A percentile compares a stretch with the other conserved stretches of the same genome.
Evolutionary conservation across 2,888 invertebrate species (phyloP).

Genomic region (Synergus laeviventris): DNA sequence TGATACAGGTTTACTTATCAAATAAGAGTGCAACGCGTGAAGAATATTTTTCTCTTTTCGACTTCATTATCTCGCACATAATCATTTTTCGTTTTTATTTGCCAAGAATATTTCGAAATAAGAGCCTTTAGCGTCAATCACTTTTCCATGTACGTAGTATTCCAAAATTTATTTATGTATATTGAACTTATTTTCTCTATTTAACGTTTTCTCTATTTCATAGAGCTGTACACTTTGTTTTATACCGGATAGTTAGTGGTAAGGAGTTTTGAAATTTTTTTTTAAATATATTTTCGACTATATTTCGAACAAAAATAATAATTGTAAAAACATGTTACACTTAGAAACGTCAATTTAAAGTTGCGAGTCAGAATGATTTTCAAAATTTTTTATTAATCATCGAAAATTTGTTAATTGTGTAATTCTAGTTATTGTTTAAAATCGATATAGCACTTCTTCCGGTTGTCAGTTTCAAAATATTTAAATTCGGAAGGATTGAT

Average conservation of each 20-base stretch:
- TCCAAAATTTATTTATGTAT: slow-evolving; percentile 9
- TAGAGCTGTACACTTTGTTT: slow-evolving; percentile 11
- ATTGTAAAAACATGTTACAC: neutral
- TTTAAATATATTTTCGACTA: neutral
- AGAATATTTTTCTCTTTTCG: slow-evolving; percentile 8
- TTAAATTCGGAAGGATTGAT: neutral
- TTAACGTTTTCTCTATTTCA: neutral
- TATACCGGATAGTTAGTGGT: neutral
- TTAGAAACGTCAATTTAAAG: neutral
- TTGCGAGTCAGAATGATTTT: neutral
- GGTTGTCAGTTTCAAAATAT: neutral
- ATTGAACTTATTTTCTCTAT: too few species aligned
- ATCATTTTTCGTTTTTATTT: slow-evolving; percentile 9
- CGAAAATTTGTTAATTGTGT: neutral
- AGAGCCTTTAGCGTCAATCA: neutral
- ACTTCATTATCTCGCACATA: slow-evolving; percentile 11
- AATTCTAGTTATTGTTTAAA: neutral
- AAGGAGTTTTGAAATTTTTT: neutral
- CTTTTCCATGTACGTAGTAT: slow-evolving; percentile 9
- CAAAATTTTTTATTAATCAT: neutral
- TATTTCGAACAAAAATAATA: neutral
- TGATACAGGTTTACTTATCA: slow-evolving; percentile 35
- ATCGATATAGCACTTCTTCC: neutral
- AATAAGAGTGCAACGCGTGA: neutral
- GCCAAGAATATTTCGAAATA: slow-evolving; percentile 11